These are phyloP conservation scores for Orchesella cincta DNA, from an alignment of 1,140 invertebrate genomes.

Conservation along the genomic window DNA sequence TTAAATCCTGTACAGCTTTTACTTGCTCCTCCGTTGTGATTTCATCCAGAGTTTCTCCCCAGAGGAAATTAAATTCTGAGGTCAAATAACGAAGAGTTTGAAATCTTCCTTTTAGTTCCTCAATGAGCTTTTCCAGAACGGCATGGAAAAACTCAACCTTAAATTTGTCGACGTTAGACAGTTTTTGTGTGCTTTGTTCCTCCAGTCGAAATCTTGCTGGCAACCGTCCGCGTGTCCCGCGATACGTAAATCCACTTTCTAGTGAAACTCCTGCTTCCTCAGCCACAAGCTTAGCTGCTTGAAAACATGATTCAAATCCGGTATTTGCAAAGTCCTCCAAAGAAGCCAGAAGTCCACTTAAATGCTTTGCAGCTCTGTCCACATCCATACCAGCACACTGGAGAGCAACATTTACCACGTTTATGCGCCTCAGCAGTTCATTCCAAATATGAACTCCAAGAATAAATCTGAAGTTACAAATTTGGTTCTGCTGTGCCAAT, in stretches of 20 bases:
- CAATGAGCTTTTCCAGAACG: neutral
- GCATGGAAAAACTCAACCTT: neutral
- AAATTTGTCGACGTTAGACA: neutral
- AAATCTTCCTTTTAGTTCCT: neutral
- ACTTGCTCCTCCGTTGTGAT: no score
- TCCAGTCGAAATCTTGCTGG: neutral
- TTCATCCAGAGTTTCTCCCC: no score
- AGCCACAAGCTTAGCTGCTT: neutral
- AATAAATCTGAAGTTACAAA: neutral
- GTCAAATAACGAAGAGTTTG: neutral
- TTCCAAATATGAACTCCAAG: neutral
- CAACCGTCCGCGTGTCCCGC: neutral
- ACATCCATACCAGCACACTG: neutral
- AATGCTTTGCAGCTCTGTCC: neutral
- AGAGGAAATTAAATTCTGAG: neutral
- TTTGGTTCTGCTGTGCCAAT: neutral
- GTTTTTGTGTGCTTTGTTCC: neutral
- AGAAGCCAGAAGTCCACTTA: neutral
- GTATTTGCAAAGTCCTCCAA: neutral
- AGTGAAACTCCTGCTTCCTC: neutral
- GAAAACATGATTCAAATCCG: neutral
- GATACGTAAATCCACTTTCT: neutral
- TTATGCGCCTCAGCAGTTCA: neutral
- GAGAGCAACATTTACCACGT: neutral
- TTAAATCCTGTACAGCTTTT: no score